phyloP scores from a whole-genome alignment of 2,113 vertebrate species.

The Pyrgilauda ruficollis region DNA sequence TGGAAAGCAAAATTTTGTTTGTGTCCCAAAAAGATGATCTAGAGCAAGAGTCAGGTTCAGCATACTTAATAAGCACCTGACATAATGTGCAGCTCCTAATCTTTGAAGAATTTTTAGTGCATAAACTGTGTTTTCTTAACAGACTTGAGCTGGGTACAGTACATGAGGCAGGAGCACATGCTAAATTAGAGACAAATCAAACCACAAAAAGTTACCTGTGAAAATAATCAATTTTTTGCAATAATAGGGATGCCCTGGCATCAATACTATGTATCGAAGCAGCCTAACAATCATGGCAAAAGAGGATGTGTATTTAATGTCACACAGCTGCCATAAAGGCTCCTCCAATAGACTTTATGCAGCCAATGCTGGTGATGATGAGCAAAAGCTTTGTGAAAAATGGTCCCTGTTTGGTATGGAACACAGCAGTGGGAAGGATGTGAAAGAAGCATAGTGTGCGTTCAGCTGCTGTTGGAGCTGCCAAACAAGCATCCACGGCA shows the following conservation, averaged over 20 bases:
- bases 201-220: not conserved
- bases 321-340: not conserved
- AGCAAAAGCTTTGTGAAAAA: not conserved
- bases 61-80: not conserved
- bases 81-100: not conserved
- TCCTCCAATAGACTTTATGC: not conserved
- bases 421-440: not conserved
- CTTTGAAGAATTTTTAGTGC: not conserved
- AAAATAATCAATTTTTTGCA: not conserved
- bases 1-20: not conserved
- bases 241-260: not conserved
- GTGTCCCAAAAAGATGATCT: not conserved
- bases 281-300: not conserved
- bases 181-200: not conserved
- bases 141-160: not conserved
- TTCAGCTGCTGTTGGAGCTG: not conserved
- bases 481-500: not conserved
- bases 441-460: not conserved
- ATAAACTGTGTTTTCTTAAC: not conserved
- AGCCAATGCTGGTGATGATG: not conserved
- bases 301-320: not conserved
- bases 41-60: not conserved
- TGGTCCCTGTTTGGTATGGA: not conserved
- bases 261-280: not conserved
- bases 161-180: not conserved